Conservation (phyloP, 2,113 vertebrate species). For the Heliornis fulica region DNA sequence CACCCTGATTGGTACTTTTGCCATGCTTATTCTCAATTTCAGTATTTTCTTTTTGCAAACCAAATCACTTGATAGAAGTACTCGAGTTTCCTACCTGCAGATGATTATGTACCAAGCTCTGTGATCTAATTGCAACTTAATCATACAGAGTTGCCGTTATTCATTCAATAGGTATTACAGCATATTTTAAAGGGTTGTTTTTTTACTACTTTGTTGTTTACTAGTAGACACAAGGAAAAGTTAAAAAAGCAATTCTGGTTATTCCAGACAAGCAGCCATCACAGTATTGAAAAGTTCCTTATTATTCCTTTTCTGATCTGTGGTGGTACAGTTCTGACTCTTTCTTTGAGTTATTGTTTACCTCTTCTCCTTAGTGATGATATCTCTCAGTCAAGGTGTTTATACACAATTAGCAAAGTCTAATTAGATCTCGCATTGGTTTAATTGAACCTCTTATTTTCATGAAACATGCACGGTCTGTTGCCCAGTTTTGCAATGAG, state of each 20-base stretch:
- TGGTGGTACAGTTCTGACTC: neutral
- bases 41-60: conserved; percentile 1
- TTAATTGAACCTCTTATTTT: neutral
- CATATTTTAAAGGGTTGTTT: neutral
- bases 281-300: neutral
- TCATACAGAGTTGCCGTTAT: neutral
- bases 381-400: neutral
- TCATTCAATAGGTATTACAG: neutral
- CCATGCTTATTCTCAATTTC: neutral
- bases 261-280: neutral
- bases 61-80: neutral
- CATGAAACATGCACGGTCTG: neutral
- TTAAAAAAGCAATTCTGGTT: neutral
- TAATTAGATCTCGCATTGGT: neutral
- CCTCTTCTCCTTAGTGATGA: neutral
- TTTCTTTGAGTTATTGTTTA: neutral
- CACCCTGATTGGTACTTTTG: neutral
- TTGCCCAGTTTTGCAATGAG: neutral
- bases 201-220: neutral
- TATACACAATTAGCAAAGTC: neutral
- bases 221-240: neutral
- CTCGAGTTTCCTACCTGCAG: neutral
- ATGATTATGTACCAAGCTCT: neutral
- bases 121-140: conserved; percentile 3
- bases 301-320: neutral